phyloP scores from a whole-genome alignment of 1,140 invertebrate genomes.

The Magallana ariakensis region DNA sequence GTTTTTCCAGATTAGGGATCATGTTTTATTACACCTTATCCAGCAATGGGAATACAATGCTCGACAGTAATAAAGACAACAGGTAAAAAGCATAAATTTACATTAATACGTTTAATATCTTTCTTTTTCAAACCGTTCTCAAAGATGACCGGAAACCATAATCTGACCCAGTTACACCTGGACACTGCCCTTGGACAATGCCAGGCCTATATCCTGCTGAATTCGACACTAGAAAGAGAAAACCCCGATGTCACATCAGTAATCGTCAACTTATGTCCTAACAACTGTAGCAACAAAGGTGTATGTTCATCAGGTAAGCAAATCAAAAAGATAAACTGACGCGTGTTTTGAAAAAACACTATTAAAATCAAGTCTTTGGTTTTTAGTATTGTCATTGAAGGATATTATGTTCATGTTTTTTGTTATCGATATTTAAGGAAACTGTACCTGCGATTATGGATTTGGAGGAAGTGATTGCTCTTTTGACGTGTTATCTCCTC shows the following conservation, averaged over 20 bases:
- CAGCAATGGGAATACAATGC: too few relatives aligned
- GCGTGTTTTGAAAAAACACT: neutral
- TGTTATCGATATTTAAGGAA: neutral
- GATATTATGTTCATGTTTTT: too few relatives aligned
- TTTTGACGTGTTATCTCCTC: neutral
- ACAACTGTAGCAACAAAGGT: neutral
- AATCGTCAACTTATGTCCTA: neutral
- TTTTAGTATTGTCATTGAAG: too few relatives aligned
- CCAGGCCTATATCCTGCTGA: neutral
- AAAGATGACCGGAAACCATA: too few relatives aligned
- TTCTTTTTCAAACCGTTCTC: too few relatives aligned
- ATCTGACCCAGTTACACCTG: too few relatives aligned
- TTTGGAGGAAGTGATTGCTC: neutral
- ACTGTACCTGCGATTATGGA: slow-evolving; percentile 22
- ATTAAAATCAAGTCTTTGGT: neutral
- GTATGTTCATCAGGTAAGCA: neutral
- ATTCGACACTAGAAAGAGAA: neutral
- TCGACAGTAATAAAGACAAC: too few relatives aligned
- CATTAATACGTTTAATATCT: too few relatives aligned
- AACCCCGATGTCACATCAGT: neutral
- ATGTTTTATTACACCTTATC: too few relatives aligned
- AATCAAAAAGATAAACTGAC: neutral
- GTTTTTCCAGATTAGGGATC: too few relatives aligned
- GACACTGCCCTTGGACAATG: too few relatives aligned
- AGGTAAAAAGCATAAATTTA: too few relatives aligned